These are phyloP conservation scores for cat (Felis catus) DNA, from an alignment of 2,113 vertebrate genomes.

Conservation along the genomic window DNA sequence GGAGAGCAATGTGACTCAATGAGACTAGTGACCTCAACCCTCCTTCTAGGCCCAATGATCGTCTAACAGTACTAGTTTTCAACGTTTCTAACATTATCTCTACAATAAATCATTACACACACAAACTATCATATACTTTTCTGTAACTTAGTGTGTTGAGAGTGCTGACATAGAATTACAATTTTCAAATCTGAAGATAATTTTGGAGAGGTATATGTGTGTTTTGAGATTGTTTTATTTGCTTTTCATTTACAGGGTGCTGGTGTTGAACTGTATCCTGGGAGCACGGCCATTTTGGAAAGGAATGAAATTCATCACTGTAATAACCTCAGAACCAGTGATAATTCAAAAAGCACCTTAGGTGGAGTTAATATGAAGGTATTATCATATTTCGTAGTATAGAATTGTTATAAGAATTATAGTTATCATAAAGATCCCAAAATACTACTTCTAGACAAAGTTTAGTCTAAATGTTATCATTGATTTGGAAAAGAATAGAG, in stretches of 20 bases:
- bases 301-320: constrained; percentile 83
- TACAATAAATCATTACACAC: not conserved
- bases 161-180: not conserved
- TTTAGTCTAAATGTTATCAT: constrained; percentile 1
- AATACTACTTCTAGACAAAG: not conserved
- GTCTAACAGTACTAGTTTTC: not conserved
- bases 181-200: not conserved
- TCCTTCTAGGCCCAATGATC: not conserved
- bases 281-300: constrained; percentile 71
- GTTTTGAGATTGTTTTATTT: not conserved
- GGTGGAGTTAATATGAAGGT: constrained; percentile 80
- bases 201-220: not conserved
- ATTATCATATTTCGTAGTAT: constrained; percentile 2
- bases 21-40: not conserved
- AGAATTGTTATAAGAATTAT: not conserved
- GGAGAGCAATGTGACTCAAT: not conserved
- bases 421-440: not conserved
- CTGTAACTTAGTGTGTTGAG: not conserved
- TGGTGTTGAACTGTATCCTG: constrained; percentile 80
- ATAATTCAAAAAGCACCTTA: constrained; percentile 73
- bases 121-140: not conserved
- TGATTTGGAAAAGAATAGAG: not conserved
- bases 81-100: not conserved
- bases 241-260: constrained; percentile 67
- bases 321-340: constrained; percentile 68